Conservation (phyloP, 2,888 invertebrate species). For the Piscicola geometra region DNA sequence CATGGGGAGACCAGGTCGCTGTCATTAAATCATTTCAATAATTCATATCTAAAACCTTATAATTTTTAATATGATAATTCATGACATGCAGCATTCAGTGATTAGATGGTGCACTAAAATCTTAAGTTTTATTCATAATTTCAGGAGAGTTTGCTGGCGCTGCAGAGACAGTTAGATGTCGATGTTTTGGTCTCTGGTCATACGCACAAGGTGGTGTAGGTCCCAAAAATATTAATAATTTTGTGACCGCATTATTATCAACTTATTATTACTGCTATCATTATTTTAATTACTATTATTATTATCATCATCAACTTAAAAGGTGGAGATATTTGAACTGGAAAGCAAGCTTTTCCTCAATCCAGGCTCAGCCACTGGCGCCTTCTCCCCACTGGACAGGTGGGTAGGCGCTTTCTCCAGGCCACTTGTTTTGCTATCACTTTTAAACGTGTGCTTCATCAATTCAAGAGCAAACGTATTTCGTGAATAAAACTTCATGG, state of each 20-base stretch:
- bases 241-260: neutral
- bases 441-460: neutral
- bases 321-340: slow-evolving; percentile 88
- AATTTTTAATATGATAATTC: no score
- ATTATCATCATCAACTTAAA: neutral
- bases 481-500: neutral
- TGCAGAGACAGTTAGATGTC: slow-evolving; percentile 93
- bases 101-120: no score
- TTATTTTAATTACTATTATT: no score
- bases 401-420: slow-evolving; percentile 57
- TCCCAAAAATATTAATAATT: neutral
- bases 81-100: no score
- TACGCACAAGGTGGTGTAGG: slow-evolving; percentile 75
- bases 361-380: slow-evolving; percentile 97
- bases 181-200: slow-evolving; percentile 98
- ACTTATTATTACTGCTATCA: no score
- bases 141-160: slow-evolving; percentile 77
- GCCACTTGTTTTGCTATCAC: neutral
- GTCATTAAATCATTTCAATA: no score
- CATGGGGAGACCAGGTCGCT: slow-evolving; percentile 62
- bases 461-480: neutral
- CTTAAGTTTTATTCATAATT: no score
- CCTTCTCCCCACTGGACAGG: slow-evolving; percentile 86
- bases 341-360: slow-evolving; percentile 98
- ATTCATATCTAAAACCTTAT: no score